Base-by-base conservation (phyloP, 1,140 invertebrate genomes). In the Idris sp. region DNA sequence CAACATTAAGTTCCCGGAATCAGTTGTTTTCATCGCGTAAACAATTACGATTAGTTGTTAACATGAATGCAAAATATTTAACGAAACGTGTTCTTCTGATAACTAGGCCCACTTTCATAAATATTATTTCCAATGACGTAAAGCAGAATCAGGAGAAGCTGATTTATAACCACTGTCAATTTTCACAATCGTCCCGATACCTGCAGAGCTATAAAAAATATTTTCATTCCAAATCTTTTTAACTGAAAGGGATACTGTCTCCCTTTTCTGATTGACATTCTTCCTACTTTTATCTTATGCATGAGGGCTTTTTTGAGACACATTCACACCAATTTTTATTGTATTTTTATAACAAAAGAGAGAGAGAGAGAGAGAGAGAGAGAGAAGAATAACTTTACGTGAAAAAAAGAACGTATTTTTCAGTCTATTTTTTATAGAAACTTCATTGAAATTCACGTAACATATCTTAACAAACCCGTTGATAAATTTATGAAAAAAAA, bases 91-190 rank as follows among this genome's bases (percentile, higher is more conserved):
- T 0, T 26, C 11, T n/a, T 22, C 9, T 7, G 26, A 54, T 72
- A 54, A 64, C 58, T 56, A 49, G 49, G 40, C 28, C 28, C 28
- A 44, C 4, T 44, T 13, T 62, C 25, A 5, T 46, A 18, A 72
- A 56, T 62, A 72, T 72, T 43, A 62, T 35, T 53, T 6, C 3
- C 15, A 4, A 14, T 72, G 58, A 72, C 51, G 51, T 41, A 64
- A 64, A 18, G 28, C 16, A 38, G 33, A 62, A 56, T 46, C 41
- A 54, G 43, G 33, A 58, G 51, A 51, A 61, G 49, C 36, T 51
- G 43, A 72, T 72, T 72, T 64, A 72, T 35, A 35, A 56, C 41
- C 36, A n/a, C 25, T 49, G 33, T 48, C 49, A 54, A 56, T 72
- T 72, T 48, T 35, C 43, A 36, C 46, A 36, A 48, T 62, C 22